phyloP scores from a whole-genome alignment of 2,797 vertebrate species.

The Liasis olivaceus region DNA sequence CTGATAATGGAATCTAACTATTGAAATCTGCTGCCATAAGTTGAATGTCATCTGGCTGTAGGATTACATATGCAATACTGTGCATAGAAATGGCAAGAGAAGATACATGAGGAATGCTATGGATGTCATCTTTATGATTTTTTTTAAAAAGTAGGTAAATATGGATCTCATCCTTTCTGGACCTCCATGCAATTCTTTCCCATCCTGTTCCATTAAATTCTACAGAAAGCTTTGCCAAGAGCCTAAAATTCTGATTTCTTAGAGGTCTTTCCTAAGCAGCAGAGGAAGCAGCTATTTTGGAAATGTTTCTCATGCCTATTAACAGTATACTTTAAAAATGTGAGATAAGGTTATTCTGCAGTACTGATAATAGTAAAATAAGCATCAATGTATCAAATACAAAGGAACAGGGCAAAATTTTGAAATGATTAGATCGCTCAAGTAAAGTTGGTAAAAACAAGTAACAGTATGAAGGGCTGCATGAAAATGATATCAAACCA shows the following conservation, averaged over 20 bases:
- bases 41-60: background rate
- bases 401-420: slow-evolving; percentile 6
- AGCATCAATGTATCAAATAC: background rate
- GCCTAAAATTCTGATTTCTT: background rate
- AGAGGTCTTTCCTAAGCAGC: background rate
- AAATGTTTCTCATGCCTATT: background rate
- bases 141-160: background rate
- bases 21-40: background rate
- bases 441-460: slow-evolving; percentile 3
- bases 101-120: background rate
- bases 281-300: background rate
- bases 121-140: background rate
- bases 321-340: background rate
- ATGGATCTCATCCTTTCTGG: background rate
- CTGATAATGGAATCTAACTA: background rate
- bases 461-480: slow-evolving; percentile 24
- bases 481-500: slow-evolving; percentile 33
- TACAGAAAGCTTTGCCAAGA: background rate
- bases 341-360: background rate
- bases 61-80: background rate
- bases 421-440: background rate
- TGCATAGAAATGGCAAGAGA: background rate
- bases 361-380: background rate
- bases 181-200: background rate
- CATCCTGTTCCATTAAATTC: background rate